These are phyloP conservation scores for Micrasema longulum DNA, from an alignment of 1,140 invertebrate species.

Conservation along the genomic window DNA sequence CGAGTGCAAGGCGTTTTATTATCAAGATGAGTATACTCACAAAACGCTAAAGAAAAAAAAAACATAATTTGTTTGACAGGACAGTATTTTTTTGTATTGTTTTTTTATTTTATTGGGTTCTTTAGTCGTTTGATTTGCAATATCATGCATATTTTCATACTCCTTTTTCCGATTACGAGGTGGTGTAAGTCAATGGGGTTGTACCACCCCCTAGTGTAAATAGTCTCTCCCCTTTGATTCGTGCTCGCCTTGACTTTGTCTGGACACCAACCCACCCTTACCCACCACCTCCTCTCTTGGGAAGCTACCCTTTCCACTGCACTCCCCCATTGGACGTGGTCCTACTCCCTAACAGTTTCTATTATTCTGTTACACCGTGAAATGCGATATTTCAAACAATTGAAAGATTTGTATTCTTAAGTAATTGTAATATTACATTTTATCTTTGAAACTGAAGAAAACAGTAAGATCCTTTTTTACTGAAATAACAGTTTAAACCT, in stretches of 20 bases:
- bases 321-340: background rate
- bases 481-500: no score
- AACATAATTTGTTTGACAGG: no score
- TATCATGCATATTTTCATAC: background rate
- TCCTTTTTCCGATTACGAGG: background rate
- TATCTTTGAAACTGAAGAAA: no score
- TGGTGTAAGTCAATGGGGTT: no score
- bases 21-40: no score
- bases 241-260: conserved; percentile 46
- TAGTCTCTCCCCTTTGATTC: conserved; percentile 40
- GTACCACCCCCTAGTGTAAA: conserved; percentile 24
- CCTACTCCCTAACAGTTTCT: background rate
- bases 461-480: no score
- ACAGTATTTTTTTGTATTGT: no score
- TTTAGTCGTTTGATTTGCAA: no score
- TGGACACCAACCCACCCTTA: conserved; percentile 27
- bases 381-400: conserved; percentile 31
- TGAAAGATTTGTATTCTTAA: background rate
- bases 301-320: background rate
- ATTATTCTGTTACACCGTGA: conserved; percentile 12
- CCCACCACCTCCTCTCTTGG: background rate
- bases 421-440: no score
- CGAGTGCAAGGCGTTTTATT: no score
- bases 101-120: no score
- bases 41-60: no score